Percentiles rank a stretch among this genome's conserved stretches.
phyloP scores from a whole-genome alignment of 2,113 vertebrate genomes.

The Telmatochromis sp. region DNA sequence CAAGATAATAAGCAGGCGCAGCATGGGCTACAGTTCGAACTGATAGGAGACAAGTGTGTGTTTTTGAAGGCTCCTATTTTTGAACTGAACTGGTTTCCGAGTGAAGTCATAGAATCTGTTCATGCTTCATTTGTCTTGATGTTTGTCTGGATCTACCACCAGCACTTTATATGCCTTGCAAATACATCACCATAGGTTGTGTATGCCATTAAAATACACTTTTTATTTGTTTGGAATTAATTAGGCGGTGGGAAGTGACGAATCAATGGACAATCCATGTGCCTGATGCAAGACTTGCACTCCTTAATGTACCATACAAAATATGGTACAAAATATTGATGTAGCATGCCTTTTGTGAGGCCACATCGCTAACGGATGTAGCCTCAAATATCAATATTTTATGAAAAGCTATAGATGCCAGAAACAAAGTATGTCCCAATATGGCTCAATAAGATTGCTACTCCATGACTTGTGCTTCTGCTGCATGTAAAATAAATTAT shows the following conservation, averaged over 20 bases:
- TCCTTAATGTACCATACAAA: neutral
- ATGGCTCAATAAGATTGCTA: neutral
- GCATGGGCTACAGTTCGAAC: neutral
- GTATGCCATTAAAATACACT: neutral
- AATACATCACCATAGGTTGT: neutral
- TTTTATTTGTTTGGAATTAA: neutral
- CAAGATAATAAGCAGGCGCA: constrained; percentile 13
- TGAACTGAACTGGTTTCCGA: neutral
- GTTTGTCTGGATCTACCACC: neutral
- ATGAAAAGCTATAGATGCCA: neutral
- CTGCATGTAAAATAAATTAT: neutral
- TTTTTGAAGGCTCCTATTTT: constrained; percentile 2
- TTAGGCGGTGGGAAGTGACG: neutral
- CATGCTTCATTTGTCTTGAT: neutral
- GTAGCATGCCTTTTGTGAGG: neutral
- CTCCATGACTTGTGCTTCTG: neutral
- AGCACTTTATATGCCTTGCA: neutral
- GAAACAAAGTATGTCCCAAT: neutral
- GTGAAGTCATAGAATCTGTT: neutral
- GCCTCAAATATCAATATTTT: neutral
- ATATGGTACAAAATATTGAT: neutral
- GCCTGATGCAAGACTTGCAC: neutral
- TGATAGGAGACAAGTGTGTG: neutral
- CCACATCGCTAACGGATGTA: neutral
- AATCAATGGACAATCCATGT: neutral